phyloP scores from a whole-genome alignment of 1,140 invertebrate genomes.

The Drosophila ficusphila region DNA sequence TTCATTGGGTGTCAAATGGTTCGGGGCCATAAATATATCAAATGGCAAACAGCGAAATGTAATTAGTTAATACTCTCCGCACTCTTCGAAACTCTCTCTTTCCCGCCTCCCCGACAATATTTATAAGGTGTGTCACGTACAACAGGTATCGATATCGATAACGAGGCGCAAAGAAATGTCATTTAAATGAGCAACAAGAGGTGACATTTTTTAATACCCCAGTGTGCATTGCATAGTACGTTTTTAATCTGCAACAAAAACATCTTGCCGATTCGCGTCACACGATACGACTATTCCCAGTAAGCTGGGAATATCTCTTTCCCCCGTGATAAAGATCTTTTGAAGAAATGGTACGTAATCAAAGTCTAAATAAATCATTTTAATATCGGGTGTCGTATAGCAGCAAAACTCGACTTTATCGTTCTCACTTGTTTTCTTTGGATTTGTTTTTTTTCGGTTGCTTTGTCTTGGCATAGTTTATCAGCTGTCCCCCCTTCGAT shows the following conservation, averaged over 20 bases:
- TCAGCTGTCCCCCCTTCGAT: conserved; percentile 2
- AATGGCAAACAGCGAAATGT: conserved; percentile 74
- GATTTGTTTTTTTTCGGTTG: conserved; percentile 9
- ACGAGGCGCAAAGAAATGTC: conserved; percentile 59
- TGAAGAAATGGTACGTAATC: not conserved
- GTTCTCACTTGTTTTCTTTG: conserved; percentile 10
- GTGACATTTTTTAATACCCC: conserved; percentile 4
- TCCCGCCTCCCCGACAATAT: not conserved
- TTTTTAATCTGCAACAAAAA: no score
- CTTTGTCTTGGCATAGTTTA: conserved; percentile 55
- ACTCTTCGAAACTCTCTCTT: conserved; percentile 4
- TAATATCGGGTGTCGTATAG: conserved; percentile 12
- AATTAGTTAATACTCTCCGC: conserved; percentile 72
- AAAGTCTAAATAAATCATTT: conserved; percentile 13
- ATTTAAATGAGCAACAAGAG: conserved; percentile 47
- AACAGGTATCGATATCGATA: conserved; percentile 40
- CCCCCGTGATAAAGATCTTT: not conserved
- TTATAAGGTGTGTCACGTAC: conserved; percentile 63
- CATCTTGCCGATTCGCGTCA: no score
- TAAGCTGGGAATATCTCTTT: no score
- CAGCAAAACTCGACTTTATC: conserved; percentile 24
- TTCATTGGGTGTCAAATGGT: conserved; percentile 58
- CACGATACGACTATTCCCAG: no score
- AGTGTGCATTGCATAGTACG: no score
- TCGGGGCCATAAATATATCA: conserved; percentile 69